Percentiles rank a stretch among this genome's conserved stretches.
These are phyloP conservation scores for Drosophila pullipes DNA, from an alignment of 2,888 invertebrate genomes.

Conservation along the genomic window DNA sequence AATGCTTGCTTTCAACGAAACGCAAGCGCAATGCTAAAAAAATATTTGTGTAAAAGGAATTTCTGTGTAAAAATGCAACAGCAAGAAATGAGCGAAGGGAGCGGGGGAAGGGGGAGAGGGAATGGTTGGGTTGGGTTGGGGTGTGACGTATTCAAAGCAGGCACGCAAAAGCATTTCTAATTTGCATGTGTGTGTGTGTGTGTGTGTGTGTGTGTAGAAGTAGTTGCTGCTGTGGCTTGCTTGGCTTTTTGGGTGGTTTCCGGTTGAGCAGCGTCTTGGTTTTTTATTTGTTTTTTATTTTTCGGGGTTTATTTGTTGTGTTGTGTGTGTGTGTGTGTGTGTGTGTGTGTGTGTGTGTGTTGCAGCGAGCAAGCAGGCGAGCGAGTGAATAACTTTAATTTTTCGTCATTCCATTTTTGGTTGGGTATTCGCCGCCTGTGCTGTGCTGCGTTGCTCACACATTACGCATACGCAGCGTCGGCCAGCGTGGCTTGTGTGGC, in stretches of 20 bases:
- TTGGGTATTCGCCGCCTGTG: conserved; percentile 43
- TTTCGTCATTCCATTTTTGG: conserved; percentile 65
- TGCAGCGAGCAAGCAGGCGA: conserved; percentile 10
- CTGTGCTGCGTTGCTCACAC: conserved; percentile 25
- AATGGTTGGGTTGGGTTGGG: not conserved
- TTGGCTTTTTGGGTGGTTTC: conserved; percentile 26
- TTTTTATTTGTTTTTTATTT: conserved; percentile 4
- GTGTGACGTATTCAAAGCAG: conserved; percentile 30
- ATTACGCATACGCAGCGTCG: conserved; percentile 75
- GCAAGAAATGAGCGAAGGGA: not conserved
- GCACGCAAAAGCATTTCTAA: conserved; percentile 53
- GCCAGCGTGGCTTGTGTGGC: conserved; percentile 1
- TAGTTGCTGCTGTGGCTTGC: conserved; percentile 16
- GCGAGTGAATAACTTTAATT: conserved; percentile 61
- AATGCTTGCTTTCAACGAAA: conserved; percentile 19
- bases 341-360: conserved; percentile 9
- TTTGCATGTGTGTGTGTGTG: conserved; percentile 28
- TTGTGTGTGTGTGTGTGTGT: not conserved
- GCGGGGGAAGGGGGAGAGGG: not conserved
- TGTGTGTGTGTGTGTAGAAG: conserved; percentile 14
- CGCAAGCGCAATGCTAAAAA: conserved; percentile 19
- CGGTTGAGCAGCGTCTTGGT: conserved; percentile 20
- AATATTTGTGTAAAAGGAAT: conserved; percentile 34
- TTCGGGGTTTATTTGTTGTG: not conserved
- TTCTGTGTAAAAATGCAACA: conserved; percentile 36